Base-by-base conservation (phyloP, 2,113 vertebrate species). In the Hippocampus mohnikei region DNA sequence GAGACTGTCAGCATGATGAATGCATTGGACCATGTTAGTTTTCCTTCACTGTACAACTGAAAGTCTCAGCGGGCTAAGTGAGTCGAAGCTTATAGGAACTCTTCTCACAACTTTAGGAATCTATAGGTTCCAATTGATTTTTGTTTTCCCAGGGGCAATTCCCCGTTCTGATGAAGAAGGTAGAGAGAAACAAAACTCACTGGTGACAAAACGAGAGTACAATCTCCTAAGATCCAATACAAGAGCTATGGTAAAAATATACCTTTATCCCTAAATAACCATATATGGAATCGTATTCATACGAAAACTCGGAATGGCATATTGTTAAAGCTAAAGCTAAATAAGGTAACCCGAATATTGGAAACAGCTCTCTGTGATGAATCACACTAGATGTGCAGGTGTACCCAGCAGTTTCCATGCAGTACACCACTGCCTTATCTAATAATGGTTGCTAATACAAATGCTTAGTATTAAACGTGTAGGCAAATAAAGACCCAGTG, bases 1-100 rank as follows among this genome's bases (percentile, higher is more conserved):
- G 69, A 33, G 9, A 29, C 71, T 82, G 81, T 82, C 81, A 77
- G 21, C 1, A 13, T 78, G 83, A 85, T 84, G 65, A 81, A 88
- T 84, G 72, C 70, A 66, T 68, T 16, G 0, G 27, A 40, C 37
- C 41, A 58, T 83, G 67, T 58, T 50, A 73, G 59, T 72, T 74
- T 83, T 73, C 56, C 42, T 69, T 73, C 63, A 69, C 61, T 64
- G 37, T 60, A 53, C 58, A 67, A 71, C 58, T 55, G 46, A 63
- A 75, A 65, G 65, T 71, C 70, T 81, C 76, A 42, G 9, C 13
- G 56, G 70, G 13, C 21, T 53, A 41, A 44, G 65, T 25, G 33
- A 40, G 75, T 53, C 61, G 67, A 27, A 8, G 1, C 66, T 76
- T 55, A 21, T 70, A 83, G 13, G 2, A 66, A 44, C 61, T 65